Percentiles rank a stretch among this genome's conserved stretches.
Conservation (phyloP, 1,140 invertebrate genomes). For the Drosophila nikananu region DNA sequence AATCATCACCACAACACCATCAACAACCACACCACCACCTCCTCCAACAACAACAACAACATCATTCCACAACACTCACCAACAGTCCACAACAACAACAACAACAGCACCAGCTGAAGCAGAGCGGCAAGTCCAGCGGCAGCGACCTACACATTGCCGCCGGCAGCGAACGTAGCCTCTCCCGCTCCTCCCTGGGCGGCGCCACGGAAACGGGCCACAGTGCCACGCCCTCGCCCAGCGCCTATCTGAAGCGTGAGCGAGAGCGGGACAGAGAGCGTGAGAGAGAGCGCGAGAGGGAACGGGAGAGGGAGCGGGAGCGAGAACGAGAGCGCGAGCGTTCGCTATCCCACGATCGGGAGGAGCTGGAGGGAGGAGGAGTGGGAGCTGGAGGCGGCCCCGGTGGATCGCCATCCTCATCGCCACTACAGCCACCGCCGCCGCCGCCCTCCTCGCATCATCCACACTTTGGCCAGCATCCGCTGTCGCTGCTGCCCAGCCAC, state of each 20-base stretch:
- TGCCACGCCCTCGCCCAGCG: constrained; percentile 59
- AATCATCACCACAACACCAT: constrained; percentile 44
- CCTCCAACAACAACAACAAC: constrained; percentile 63
- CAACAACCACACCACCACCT: constrained; percentile 49
- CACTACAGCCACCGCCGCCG: constrained; percentile 43
- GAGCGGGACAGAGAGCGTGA: constrained; percentile 36
- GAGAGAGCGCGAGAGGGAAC: constrained; percentile 37
- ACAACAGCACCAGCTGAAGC: constrained; percentile 35
- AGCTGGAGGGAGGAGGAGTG: constrained; percentile 42
- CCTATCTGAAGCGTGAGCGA: constrained; percentile 36
- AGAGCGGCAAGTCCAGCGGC: constrained; percentile 34
- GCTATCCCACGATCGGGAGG: constrained; percentile 50
- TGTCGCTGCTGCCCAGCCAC: constrained; percentile 64
- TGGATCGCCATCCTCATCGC: constrained; percentile 33
- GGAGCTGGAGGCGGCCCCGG: constrained; percentile 16
- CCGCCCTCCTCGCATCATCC: constrained; percentile 57
- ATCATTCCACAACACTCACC: constrained; percentile 76
- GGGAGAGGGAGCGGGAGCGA: constrained; percentile 40
- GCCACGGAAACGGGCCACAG: constrained; percentile 33
- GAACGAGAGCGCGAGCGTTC: constrained; percentile 49
- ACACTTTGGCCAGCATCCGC: constrained; percentile 69
- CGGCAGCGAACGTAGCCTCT: constrained; percentile 59
- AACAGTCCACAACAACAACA: constrained; percentile 46
- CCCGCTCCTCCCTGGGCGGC: constrained; percentile 62
- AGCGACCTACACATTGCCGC: constrained; percentile 43